These are phyloP conservation scores for Peromyscus maniculatus DNA, from an alignment of 2,113 vertebrate species.

Conservation along the genomic window DNA sequence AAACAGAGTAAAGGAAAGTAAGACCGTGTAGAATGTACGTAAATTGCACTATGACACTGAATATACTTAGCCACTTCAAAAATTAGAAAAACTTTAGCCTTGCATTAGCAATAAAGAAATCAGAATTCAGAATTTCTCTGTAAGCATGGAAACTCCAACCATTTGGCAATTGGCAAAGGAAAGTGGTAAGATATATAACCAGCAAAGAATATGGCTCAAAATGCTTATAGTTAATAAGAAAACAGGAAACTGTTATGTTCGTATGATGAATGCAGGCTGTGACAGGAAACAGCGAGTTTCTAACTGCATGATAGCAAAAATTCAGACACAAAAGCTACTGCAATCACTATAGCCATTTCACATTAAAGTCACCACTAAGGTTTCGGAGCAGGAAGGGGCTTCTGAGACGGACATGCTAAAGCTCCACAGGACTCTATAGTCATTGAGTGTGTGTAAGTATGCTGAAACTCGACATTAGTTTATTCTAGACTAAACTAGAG, in stretches of 20 bases:
- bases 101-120: constrained; percentile 41
- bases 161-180: constrained; percentile 57
- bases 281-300: constrained; percentile 79
- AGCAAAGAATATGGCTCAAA: constrained; percentile 62
- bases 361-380: constrained; percentile 12
- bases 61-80: constrained; percentile 49
- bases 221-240: constrained; percentile 74
- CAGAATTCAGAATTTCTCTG: constrained; percentile 59
- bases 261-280: constrained; percentile 77
- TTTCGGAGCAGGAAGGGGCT: background rate
- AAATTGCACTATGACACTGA: constrained; percentile 64
- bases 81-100: constrained; percentile 70
- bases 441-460: background rate
- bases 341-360: background rate
- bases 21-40: constrained; percentile 82
- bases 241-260: constrained; percentile 78
- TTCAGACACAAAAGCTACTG: constrained; percentile 48
- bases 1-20: constrained; percentile 84
- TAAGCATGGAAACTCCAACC: constrained; percentile 1
- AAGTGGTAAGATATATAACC: constrained; percentile 48
- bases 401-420: background rate
- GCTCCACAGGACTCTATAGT: background rate
- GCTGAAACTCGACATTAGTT: background rate
- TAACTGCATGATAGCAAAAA: constrained; percentile 70
- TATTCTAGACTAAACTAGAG: constrained; percentile 23